Evolutionary conservation across 2,888 invertebrate genomes (phyloP).

Genomic region (Tholera decimalis): DNA sequence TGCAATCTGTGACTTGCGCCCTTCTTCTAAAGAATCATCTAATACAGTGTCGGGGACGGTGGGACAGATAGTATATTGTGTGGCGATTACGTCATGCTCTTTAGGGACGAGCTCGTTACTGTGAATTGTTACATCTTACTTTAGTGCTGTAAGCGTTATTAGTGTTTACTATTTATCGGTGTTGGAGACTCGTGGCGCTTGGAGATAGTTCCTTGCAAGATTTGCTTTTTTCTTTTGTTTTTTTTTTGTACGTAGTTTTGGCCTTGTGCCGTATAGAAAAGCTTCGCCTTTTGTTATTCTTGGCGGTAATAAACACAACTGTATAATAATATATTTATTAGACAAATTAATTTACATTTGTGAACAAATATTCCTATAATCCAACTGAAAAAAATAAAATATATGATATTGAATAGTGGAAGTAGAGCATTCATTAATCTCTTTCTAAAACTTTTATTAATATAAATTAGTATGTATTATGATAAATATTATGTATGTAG

Average conservation of each 20-base stretch:
- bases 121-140: conserved; percentile 71
- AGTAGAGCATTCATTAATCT: no score
- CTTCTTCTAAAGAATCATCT: conserved; percentile 67
- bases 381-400: no score
- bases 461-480: no score
- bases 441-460: no score
- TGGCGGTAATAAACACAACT: neutral
- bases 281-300: no score
- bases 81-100: conserved; percentile 67
- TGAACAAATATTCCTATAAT: no score
- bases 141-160: conserved; percentile 68
- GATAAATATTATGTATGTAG: no score
- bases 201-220: conserved; percentile 19
- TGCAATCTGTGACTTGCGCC: conserved; percentile 50
- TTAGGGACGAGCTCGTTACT: conserved; percentile 67
- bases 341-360: no score
- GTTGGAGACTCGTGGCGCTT: conserved; percentile 23
- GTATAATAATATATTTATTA: no score
- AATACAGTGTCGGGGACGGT: conserved; percentile 65
- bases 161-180: conserved; percentile 66
- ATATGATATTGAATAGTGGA: no score
- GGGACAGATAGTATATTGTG: conserved; percentile 68
- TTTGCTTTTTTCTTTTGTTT: neutral
- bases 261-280: neutral
- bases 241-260: conserved; percentile 17